These are phyloP conservation scores for Drosophila pegasa DNA, from an alignment of 2,888 invertebrate genomes.

Conservation along the genomic window DNA sequence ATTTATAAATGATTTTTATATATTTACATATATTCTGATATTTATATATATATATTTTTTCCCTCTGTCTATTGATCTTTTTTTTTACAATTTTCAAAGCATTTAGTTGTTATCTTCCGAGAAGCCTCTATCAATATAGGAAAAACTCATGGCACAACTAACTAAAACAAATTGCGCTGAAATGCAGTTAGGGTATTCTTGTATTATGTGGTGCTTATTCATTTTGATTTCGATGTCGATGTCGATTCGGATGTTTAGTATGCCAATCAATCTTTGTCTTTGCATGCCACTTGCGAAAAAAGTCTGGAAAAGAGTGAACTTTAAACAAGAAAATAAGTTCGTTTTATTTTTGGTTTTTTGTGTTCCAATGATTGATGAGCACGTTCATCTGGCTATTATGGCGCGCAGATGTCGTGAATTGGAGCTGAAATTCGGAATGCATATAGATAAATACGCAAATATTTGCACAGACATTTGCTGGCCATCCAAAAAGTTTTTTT, in stretches of 20 bases:
- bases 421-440: conserved; percentile 38
- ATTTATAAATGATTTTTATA: too few relatives aligned
- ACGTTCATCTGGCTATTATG: conserved; percentile 33
- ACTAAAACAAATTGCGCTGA: not conserved
- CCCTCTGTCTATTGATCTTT: not conserved
- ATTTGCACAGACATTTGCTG: conserved; percentile 31
- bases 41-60: too few relatives aligned
- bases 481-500: conserved; percentile 15
- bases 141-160: not conserved
- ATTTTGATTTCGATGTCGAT: not conserved
- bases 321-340: conserved; percentile 71
- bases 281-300: conserved; percentile 20
- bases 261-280: conserved; percentile 76
- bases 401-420: conserved; percentile 51
- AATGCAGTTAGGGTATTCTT: conserved; percentile 7
- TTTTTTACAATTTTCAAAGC: not conserved
- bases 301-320: conserved; percentile 41
- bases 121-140: not conserved
- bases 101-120: too few relatives aligned
- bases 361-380: conserved; percentile 70
- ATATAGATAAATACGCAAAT: conserved; percentile 37
- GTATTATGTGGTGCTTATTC: not conserved
- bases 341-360: conserved; percentile 38
- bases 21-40: too few relatives aligned
- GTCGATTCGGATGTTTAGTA: conserved; percentile 33